A percentile compares a stretch with the other conserved stretches of the same genome.
Conservation (phyloP, 2,113 vertebrate species). For the Campylomormyrus numenius region DNA sequence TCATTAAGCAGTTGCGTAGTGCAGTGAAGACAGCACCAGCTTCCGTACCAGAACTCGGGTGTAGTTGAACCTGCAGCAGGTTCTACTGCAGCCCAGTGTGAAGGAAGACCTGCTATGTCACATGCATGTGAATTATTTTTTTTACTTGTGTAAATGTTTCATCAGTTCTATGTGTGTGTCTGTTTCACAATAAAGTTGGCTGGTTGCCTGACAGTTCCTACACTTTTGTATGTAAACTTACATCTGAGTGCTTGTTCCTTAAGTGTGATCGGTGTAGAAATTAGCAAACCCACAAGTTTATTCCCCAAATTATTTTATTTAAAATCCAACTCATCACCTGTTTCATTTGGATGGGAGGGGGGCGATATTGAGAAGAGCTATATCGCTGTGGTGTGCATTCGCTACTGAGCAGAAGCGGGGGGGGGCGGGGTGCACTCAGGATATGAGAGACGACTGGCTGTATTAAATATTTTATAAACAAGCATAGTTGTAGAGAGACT, state of each 20-base stretch:
- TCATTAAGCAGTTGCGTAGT: not conserved
- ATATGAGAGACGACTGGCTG: not conserved
- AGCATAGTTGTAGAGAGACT: not conserved
- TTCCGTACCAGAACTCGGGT: too few relatives aligned
- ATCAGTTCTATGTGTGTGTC: not conserved
- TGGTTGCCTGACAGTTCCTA: not conserved
- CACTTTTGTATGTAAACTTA: not conserved
- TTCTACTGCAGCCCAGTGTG: not conserved
- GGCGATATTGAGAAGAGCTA: not conserved
- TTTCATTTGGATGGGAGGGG: not conserved
- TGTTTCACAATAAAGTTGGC: not conserved
- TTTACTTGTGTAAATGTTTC: not conserved
- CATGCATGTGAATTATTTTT: not conserved
- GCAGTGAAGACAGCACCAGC: too few relatives aligned
- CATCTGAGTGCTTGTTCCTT: not conserved
- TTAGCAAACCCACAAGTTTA: not conserved
- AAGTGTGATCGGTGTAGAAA: not conserved
- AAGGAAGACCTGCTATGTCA: not conserved
- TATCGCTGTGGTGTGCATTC: not conserved
- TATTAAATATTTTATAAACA: slow-evolving; percentile 21
- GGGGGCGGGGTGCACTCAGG: not conserved
- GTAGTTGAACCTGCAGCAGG: not conserved
- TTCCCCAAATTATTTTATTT: slow-evolving; percentile 26
- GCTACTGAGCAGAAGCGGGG: not conserved
- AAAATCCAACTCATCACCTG: slow-evolving; percentile 17